Conservation (phyloP, 2,888 invertebrate genomes). For the Agonopterix heracliana region DNA sequence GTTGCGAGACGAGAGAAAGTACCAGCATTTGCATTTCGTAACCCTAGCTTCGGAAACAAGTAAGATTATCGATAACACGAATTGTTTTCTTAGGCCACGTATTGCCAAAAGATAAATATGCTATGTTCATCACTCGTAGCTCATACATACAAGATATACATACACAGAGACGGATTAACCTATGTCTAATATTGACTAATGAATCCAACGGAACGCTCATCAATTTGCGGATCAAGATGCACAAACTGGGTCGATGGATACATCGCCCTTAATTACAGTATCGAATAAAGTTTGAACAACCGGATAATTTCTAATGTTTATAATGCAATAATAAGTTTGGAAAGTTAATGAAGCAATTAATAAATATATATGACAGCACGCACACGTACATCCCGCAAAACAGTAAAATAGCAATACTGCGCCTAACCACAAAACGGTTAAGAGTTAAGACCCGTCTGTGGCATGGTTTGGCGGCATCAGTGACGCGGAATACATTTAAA, state of each 20-base stretch:
- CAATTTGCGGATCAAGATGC: slow-evolving; percentile 15
- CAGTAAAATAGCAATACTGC: no score
- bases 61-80: slow-evolving; percentile 41
- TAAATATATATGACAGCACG: no score
- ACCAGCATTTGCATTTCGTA: slow-evolving; percentile 52
- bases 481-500: slow-evolving; percentile 6
- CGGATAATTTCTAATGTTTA: no score
- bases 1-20: slow-evolving; percentile 65
- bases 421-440: no score
- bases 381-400: no score
- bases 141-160: background rate
- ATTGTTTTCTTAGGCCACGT: slow-evolving; percentile 28
- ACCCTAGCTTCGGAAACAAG: slow-evolving; percentile 46
- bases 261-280: slow-evolving; percentile 9
- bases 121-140: background rate
- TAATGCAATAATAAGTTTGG: no score
- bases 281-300: background rate
- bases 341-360: no score
- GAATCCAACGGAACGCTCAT: slow-evolving; percentile 10
- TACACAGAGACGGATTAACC: background rate
- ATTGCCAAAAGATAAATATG: slow-evolving; percentile 13
- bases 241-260: slow-evolving; percentile 4
- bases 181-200: slow-evolving; percentile 12
- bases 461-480: background rate
- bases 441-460: no score